Evolutionary conservation across 2,888 invertebrate species (phyloP), one percentile per base, ranked within the genome.

Genomic region (Pachydiplax longipennis): DNA sequence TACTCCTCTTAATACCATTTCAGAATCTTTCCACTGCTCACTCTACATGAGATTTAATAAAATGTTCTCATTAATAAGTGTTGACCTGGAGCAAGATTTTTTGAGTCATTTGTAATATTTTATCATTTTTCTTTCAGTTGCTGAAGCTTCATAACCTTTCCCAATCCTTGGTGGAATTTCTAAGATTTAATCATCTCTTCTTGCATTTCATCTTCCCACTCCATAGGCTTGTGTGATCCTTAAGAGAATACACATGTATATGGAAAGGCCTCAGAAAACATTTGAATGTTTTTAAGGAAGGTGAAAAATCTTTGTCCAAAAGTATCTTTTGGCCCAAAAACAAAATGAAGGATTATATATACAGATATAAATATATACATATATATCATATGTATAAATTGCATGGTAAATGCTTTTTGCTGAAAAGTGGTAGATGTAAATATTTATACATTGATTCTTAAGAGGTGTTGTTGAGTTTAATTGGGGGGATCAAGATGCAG

Each of bases 121-220:
- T 53, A 4, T 83, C 15, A 6, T 22, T 6, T 65, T n/a, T 65
- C 37, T 87, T 61, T 37, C 65, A 87, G 58, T 87, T 58, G 87
- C 83, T 87, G 53, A 15, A 31, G 2, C 44, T 48, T 53, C 61
- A 22, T 87, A 65, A 87, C 65, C 61, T 61, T 37, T 61, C n/a
- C 87, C 87, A 65, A 61, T n/a, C 37, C 22, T 87, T 22, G 13
- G 61, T 87, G 87, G 87, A 87, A 87, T 61, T 37, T 61, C 61
- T 61, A 37, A 61, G 61, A 61, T 87, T 61, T 87, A 61, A 58
- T 87, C 87, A n/a, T 61, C 87, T 87, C 87, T 87, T 87, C 87
- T 87, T 87, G 87, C 61, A 87, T 87, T 87, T 87, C 87, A 87
- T 87, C 87, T 87, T 87, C 87, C 87, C 40, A 37, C 87, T 87